Evolutionary conservation across 1,140 invertebrate genomes (phyloP), one percentile per base, ranked within the genome.

Genomic region (Hylaeus volcanicus): DNA sequence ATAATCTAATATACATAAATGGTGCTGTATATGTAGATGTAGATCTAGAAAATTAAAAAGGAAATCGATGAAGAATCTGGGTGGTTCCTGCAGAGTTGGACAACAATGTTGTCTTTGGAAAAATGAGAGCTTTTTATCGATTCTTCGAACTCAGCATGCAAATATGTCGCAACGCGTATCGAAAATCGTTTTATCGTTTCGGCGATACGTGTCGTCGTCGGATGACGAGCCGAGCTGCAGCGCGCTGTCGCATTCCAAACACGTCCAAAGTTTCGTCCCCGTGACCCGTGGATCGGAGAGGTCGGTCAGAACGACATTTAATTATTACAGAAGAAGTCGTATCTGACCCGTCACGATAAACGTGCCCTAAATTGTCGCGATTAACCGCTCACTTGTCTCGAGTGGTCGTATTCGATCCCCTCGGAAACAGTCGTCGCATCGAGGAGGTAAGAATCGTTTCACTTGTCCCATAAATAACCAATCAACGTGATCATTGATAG

Each of bases 281-380:
- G 73, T 83, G 74, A 87, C 85, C 65, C 70, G 51, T 14, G 60
- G 53, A 61, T 86, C 85, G 39, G 14, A 71, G 81, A 71, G 81
- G 77, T 83, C 81, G 64, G 26, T 64, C 75, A 48, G 55, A 64
- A 48, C 53, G 75, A 43, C 58, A 68, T 60, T 83, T 86, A 79
- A 85, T 83, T 79, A 65, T 63, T 60, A 79, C 69, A 58, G 74
- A 85, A 79, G 75, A 79, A 39, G 60, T 72, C 72, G 37, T 60
- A 63, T 60, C 41, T 48, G 63, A 64, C 73, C 61, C n/a, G 79
- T 12, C 51, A 41, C 74, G 72, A 86, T 76, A 74, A 71, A 81
- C 78, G 66, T 70, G 63, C 15, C 45, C 60, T 58, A 26, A 65
- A 73, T 78, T 65, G 68, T 72, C 15, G 43, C 70, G 79, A 79